phyloP scores from a whole-genome alignment of 37 sponge, comb jelly and placozoan species.

The Ephydatia muelleri region DNA sequence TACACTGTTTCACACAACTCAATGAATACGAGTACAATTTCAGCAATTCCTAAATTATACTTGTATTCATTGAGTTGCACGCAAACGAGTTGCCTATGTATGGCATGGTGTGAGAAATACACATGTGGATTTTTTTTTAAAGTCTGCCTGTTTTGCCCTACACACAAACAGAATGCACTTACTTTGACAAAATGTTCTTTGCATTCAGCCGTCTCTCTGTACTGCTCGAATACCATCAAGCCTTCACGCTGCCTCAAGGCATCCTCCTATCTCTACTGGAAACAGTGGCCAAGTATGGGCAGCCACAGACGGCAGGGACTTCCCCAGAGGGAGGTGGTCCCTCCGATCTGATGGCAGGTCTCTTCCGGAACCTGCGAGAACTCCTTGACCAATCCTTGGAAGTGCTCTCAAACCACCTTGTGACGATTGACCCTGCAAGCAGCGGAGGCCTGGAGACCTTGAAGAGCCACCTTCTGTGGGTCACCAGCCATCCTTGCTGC shows the following conservation, averaged over 20 bases:
- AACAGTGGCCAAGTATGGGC: not conserved
- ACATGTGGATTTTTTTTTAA: too few relatives aligned
- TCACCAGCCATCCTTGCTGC: not conserved
- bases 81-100: too few relatives aligned
- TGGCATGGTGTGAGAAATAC: too few relatives aligned
- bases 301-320: not conserved
- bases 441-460: not conserved
- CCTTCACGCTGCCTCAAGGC: not conserved
- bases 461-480: not conserved
- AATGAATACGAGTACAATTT: too few relatives aligned
- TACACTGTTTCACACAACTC: too few relatives aligned
- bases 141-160: too few relatives aligned
- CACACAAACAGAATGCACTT: too few relatives aligned
- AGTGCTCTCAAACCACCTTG: not conserved
- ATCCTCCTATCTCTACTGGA: not conserved
- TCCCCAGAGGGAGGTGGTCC: not conserved
- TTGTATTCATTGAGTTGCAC: too few relatives aligned
- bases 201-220: conserved; percentile 41
- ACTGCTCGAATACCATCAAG: conserved; percentile 51
- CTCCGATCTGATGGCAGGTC: not conserved
- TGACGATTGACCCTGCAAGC: not conserved
- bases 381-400: not conserved
- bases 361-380: not conserved
- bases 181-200: too few relatives aligned
- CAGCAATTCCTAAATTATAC: too few relatives aligned